Conservation (phyloP, 2,113 vertebrate species). For the Thermophis baileyi region DNA sequence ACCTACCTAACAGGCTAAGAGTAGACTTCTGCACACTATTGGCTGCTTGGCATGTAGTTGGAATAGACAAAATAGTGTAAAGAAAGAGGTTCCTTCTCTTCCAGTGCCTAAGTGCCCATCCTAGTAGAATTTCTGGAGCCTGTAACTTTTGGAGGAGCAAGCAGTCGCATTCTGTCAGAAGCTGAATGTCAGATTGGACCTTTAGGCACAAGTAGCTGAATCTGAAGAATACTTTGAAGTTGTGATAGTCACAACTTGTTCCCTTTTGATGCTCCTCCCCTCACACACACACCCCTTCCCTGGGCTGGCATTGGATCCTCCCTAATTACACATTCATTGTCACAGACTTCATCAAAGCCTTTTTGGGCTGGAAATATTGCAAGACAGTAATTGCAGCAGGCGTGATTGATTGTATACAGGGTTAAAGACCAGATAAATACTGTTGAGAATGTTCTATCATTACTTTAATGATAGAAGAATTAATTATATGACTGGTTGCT, state of each 20-base stretch:
- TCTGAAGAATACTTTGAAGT: background rate
- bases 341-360: background rate
- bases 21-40: background rate
- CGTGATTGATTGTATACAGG: conserved; percentile 9
- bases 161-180: background rate
- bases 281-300: accelerated
- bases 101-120: background rate
- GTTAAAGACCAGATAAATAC: conserved; percentile 14
- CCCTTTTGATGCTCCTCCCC: background rate
- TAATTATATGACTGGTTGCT: conserved; percentile 11
- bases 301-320: background rate
- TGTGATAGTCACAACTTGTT: background rate
- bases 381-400: conserved; percentile 14
- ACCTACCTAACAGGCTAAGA: background rate
- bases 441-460: conserved; percentile 11
- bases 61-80: background rate
- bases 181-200: background rate
- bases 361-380: background rate
- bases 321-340: background rate
- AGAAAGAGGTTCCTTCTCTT: too few relatives aligned
- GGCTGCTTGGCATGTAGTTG: background rate
- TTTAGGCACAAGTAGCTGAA: background rate
- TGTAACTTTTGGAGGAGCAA: background rate
- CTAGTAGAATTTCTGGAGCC: background rate
- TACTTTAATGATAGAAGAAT: background rate